phyloP scores from a whole-genome alignment of 2,888 invertebrate species.

The Oxycera nigricornis region DNA sequence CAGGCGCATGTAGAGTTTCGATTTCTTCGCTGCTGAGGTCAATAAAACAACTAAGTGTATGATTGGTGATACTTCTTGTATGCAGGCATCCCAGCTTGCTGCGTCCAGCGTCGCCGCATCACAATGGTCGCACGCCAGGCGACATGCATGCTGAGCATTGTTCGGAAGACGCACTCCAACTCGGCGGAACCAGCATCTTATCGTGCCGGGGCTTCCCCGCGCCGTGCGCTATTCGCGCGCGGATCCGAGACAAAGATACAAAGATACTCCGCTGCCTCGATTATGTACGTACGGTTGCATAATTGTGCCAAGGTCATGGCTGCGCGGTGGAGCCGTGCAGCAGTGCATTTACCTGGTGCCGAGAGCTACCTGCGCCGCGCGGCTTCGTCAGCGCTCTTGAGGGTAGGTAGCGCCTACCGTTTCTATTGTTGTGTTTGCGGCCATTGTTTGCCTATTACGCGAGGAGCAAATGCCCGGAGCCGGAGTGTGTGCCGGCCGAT shows the following conservation, averaged over 20 bases:
- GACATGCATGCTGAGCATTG: constrained; percentile 20
- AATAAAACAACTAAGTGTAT: background rate
- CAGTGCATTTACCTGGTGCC: constrained; percentile 44
- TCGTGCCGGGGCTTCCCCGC: background rate
- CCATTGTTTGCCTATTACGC: constrained; percentile 14
- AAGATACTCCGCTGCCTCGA: constrained; percentile 38
- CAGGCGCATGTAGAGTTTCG: background rate
- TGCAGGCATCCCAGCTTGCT: background rate
- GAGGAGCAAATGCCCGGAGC: constrained; percentile 1
- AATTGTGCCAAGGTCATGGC: constrained; percentile 48
- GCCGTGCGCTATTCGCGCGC: too few relatives aligned
- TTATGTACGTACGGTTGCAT: constrained; percentile 46
- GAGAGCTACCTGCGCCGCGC: background rate
- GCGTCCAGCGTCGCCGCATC: constrained; percentile 3
- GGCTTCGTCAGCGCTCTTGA: background rate
- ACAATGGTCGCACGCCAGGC: constrained; percentile 6
- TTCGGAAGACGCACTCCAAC: background rate
- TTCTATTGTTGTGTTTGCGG: too few relatives aligned
- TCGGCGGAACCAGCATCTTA: constrained; percentile 12
- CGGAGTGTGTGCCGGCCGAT: background rate
- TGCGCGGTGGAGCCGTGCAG: constrained; percentile 37
- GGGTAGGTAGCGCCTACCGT: too few relatives aligned
- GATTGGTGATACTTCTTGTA: too few relatives aligned
- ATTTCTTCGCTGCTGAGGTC: background rate
- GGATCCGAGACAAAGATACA: constrained; percentile 30